These are phyloP conservation scores for Neodiprion virginianus DNA, from an alignment of 1,140 invertebrate species.

Conservation along the genomic window DNA sequence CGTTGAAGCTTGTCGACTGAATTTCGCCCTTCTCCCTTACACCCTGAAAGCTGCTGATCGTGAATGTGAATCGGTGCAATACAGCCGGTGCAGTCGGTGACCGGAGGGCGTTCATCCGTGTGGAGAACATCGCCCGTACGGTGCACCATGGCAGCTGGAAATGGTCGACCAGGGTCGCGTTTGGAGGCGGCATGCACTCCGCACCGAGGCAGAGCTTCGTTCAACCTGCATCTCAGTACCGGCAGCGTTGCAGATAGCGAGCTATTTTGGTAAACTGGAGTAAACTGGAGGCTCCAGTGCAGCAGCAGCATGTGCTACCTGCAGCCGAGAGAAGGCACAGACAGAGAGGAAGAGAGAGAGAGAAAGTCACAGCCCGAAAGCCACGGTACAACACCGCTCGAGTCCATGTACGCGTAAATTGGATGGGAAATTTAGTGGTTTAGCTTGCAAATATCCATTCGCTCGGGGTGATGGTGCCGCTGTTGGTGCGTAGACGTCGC, in stretches of 20 bases:
- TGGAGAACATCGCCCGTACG: too few species aligned
- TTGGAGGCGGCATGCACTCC: too few species aligned
- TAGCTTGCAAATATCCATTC: conserved; percentile 46
- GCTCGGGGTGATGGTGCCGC: background rate
- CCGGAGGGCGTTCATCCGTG: too few species aligned
- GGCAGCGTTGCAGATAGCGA: background rate
- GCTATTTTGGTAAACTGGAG: conserved; percentile 1
- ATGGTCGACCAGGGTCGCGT: too few species aligned
- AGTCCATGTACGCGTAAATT: conserved; percentile 50
- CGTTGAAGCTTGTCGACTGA: too few species aligned
- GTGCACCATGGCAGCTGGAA: too few species aligned
- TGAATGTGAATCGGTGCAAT: too few species aligned
- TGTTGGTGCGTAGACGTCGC: background rate
- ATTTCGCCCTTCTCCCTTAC: too few species aligned
- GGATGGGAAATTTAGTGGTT: conserved; percentile 58
- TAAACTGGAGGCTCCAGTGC: background rate
- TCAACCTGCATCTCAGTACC: background rate
- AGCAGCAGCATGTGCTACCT: too few species aligned
- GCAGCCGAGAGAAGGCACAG: too few species aligned
- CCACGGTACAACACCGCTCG: conserved; percentile 10
- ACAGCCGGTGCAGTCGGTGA: too few species aligned
- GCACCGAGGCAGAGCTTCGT: background rate
- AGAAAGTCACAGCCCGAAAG: background rate
- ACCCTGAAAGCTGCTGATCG: too few species aligned
- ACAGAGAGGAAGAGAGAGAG: background rate